phyloP scores from a whole-genome alignment of 2,888 invertebrate genomes.

The Pollenia griseotomentosa region DNA sequence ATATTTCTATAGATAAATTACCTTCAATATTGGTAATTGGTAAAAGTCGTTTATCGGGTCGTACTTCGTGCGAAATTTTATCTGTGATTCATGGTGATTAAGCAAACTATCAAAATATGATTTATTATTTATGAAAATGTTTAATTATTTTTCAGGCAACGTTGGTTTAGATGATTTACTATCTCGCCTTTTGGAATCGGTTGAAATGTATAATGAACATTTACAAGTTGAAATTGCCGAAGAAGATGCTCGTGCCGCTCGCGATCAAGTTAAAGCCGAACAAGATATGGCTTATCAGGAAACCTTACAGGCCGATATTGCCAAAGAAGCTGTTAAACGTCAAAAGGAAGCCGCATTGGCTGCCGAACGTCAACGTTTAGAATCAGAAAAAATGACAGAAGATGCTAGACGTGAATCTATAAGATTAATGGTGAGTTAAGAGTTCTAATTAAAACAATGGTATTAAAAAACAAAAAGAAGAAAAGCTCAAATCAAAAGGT shows the following conservation, averaged over 20 bases:
- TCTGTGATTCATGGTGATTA: conserved; percentile 93
- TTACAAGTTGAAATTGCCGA: conserved; percentile 90
- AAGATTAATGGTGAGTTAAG: conserved; percentile 78
- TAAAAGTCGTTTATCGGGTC: conserved; percentile 86
- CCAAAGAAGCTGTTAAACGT: conserved; percentile 93
- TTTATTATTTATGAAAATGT: neutral
- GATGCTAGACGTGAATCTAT: conserved; percentile 91
- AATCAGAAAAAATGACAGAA: conserved; percentile 89
- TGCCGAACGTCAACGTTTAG: conserved; percentile 89
- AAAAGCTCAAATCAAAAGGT: too few species aligned
- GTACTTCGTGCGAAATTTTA: conserved; percentile 95
- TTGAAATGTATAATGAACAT: conserved; percentile 93
- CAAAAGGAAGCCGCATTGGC: conserved; percentile 88
- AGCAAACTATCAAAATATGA: neutral
- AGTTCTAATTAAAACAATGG: too few species aligned
- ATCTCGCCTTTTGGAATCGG: conserved; percentile 93
- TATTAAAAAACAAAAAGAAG: too few species aligned
- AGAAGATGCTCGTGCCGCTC: conserved; percentile 94
- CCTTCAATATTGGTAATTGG: conserved; percentile 96
- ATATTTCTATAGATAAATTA: conserved; percentile 93
- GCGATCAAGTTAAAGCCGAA: conserved; percentile 95
- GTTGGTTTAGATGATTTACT: conserved; percentile 95
- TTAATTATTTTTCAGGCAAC: conserved; percentile 85
- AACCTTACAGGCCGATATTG: conserved; percentile 91
- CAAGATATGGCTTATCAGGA: conserved; percentile 97